Evolutionary conservation across 2,888 invertebrate species (phyloP), one percentile per base, ranked within the genome.

Genomic region (Drosophila borborema): DNA sequence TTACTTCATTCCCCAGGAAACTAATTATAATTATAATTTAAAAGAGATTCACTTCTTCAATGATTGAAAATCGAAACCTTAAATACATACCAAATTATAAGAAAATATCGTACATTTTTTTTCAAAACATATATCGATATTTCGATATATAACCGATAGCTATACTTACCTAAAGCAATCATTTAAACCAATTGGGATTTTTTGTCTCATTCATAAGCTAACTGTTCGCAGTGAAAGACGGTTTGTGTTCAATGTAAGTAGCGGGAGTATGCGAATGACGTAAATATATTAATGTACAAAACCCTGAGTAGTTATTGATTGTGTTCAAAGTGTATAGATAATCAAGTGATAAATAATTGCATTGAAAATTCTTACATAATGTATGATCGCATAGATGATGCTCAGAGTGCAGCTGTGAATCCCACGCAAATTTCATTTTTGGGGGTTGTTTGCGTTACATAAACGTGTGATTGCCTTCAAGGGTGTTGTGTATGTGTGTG

Each of bases 221-320:
- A 75, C 86, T 75, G 77, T 71, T 73, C 81, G 71, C 63, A 78
- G 40, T 43, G 63, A 81, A 72, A 74, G 69, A 82, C 82, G 80
- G 86, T 84, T 82, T 80, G 91, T 90, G 91, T 91, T 91, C 86
- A 90, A 91, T 90, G 91, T 91, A 91, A 92, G 91, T 92, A 90
- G 69, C 63, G 74, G 77, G 72, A 68, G 61, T 63, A 62, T 66
- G 54, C n/a, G 31, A 81, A 79, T 90, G 88, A 87, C 85, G 85
- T 89, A 85, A 90, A 90, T 75, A 60, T 69, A 56, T 14, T 46
- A 56, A 28, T 48, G 10, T 41, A 36, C 36, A 72, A 67, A 73
- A 65, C 64, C 48, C 64, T 72, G 53, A 68, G 46, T 48, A 69
- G 77, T 41, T 67, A 82, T 74, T 73, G 61, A 78, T 70, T 78